phyloP scores from a whole-genome alignment of 2,888 invertebrate genomes.

The Ischnus inquisitorius region DNA sequence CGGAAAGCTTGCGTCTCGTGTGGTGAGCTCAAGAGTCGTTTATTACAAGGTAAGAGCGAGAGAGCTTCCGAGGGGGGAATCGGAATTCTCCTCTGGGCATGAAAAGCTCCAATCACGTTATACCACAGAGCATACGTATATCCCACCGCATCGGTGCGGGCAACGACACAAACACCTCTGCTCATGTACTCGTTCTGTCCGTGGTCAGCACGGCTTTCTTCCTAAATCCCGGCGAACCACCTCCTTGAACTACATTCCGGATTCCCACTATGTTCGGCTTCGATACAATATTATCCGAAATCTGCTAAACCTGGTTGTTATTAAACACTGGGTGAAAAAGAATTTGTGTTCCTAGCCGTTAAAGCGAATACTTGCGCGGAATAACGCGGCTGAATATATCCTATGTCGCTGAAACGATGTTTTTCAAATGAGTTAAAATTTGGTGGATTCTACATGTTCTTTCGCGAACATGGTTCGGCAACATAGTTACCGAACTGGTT shows the following conservation, averaged over 20 bases:
- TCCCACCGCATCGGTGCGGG: conserved; percentile 27
- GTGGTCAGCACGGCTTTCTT: conserved; percentile 43
- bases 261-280: conserved; percentile 43
- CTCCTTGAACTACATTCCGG: conserved; percentile 9
- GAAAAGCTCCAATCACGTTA: conserved; percentile 65
- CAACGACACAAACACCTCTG: conserved; percentile 28
- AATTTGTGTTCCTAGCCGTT: too few relatives aligned
- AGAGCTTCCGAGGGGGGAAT: conserved; percentile 52
- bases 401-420: too few relatives aligned
- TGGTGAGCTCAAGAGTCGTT: conserved; percentile 63
- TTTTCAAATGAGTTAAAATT: not conserved
- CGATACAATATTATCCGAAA: conserved; percentile 2
- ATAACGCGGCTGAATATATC: too few relatives aligned
- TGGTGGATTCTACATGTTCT: conserved; percentile 1
- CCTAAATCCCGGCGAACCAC: conserved; percentile 48
- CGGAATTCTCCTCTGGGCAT: conserved; percentile 35
- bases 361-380: too few relatives aligned
- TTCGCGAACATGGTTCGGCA: not conserved
- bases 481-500: conserved; percentile 23
- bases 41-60: conserved; percentile 63
- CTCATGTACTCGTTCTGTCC: conserved; percentile 21
- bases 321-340: not conserved
- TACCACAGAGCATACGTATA: conserved; percentile 46
- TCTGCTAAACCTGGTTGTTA: not conserved
- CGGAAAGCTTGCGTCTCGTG: conserved; percentile 61